Base-by-base conservation (phyloP, 2,113 vertebrate genomes). In the Spheniscus mendiculus region DNA sequence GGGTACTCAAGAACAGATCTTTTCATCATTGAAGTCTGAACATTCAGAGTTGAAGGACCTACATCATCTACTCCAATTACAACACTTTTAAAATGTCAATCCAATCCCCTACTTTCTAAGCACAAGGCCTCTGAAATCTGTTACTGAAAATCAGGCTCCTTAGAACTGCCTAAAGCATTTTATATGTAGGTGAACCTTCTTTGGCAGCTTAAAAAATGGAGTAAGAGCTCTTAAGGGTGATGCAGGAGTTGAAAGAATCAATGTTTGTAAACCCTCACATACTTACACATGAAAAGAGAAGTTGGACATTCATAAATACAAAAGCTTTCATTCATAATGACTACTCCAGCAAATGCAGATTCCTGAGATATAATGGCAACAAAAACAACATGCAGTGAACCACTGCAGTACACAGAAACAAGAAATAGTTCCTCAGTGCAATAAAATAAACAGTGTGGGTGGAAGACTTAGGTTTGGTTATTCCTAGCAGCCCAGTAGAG, bases 41-140 rank as follows among this genome's bases (percentile, higher is more conserved):
- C 96, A 84, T 86, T 91, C 74, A 55, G 50, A 74, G 20, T 73
- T 97, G 92, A 97, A 97, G 52, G 61, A 38, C 47, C 45, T 92
- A 16, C 4, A 38, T 42, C 4, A 89, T 66, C 36, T 58, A 52
- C 61, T 87, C 15, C 71, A 70, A 40, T 87, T 77, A 49, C 23
- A 79, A 66, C 25, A 53, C 26, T 83, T 88, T 45, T 30, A 76
- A 96, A 90, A 87, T 73, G 20, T 19, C 58, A 70, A 6, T 45
- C 50, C 34, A 87, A 30, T 84, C 59, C 25, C 49, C 53, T 94
- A 30, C 72, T 66, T 77, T 96, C 62, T 86, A 97, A 93, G 66
- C 74, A 91, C 40, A 70, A 96, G 73, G 44, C 29, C 38, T 70
- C 55, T 78, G 74, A 96, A 96, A 93, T 74, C 66, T 93, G 53